A percentile compares a stretch with the other conserved stretches of the same genome.
These are phyloP conservation scores for Bombylius discolor DNA, from an alignment of 2,888 invertebrate genomes.

Conservation along the genomic window DNA sequence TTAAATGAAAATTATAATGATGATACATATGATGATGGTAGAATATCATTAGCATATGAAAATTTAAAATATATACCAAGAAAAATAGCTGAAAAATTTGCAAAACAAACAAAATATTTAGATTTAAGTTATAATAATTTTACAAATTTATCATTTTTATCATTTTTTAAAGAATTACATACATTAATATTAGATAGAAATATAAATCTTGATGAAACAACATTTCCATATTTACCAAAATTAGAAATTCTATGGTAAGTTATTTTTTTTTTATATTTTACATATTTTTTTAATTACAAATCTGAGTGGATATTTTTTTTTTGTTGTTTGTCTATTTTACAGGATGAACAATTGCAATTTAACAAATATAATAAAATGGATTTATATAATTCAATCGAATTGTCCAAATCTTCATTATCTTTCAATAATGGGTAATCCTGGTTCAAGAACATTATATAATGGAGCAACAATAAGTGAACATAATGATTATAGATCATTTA, in stretches of 20 bases:
- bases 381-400: slow-evolving; percentile 52
- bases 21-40: slow-evolving; percentile 39
- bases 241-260: slow-evolving; percentile 61
- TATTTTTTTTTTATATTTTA: neutral
- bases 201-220: slow-evolving; percentile 52
- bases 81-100: slow-evolving; percentile 49
- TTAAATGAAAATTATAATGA: slow-evolving; percentile 23
- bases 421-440: slow-evolving; percentile 68
- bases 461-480: slow-evolving; percentile 34
- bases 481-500: slow-evolving; percentile 23
- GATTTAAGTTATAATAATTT: slow-evolving; percentile 63
- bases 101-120: slow-evolving; percentile 46
- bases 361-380: slow-evolving; percentile 53
- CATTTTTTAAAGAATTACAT: slow-evolving; percentile 56
- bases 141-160: slow-evolving; percentile 60
- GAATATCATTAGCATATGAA: slow-evolving; percentile 58
- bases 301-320: neutral
- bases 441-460: slow-evolving; percentile 51
- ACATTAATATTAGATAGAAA: slow-evolving; percentile 75
- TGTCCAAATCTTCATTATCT: slow-evolving; percentile 62
- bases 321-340: slow-evolving; percentile 6
- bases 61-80: slow-evolving; percentile 50
- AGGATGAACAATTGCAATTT: slow-evolving; percentile 57
- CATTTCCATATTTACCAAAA: slow-evolving; percentile 57
- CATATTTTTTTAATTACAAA: neutral